Evolutionary conservation across 2,888 invertebrate genomes (phyloP).

Genomic region (Heliconius cydno): DNA sequence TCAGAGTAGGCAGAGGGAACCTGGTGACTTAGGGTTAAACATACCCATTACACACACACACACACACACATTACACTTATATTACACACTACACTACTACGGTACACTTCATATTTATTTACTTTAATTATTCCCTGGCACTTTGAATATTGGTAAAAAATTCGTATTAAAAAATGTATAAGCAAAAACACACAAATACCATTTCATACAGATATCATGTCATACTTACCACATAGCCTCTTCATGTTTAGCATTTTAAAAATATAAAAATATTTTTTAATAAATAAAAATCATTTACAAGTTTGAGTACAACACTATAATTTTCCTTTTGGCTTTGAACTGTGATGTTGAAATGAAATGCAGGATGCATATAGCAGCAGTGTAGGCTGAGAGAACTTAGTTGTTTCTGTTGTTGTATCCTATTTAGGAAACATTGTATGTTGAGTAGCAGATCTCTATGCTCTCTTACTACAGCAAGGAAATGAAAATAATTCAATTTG

Average conservation of each 20-base stretch:
- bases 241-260: conserved; percentile 15
- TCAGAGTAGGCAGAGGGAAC: not conserved
- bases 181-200: not conserved
- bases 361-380: not conserved
- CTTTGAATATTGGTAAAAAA: not conserved
- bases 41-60: too few relatives aligned
- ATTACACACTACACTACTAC: too few relatives aligned
- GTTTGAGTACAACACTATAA: not conserved
- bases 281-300: not conserved
- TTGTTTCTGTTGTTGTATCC: too few relatives aligned
- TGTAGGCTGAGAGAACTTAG: too few relatives aligned
- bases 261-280: conserved; percentile 10
- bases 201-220: not conserved
- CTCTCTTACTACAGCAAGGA: not conserved
- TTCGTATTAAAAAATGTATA: not conserved
- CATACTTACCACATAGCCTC: conserved; percentile 14
- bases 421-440: not conserved
- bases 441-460: not conserved
- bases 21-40: not conserved
- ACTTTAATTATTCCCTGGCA: not conserved
- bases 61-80: too few relatives aligned
- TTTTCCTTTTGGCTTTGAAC: not conserved
- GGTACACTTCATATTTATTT: too few relatives aligned
- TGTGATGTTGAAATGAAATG: not conserved
- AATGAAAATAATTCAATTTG: not conserved